Evolutionary conservation across 2,113 vertebrate species (phyloP).

Genomic region (Azemiops feae): DNA sequence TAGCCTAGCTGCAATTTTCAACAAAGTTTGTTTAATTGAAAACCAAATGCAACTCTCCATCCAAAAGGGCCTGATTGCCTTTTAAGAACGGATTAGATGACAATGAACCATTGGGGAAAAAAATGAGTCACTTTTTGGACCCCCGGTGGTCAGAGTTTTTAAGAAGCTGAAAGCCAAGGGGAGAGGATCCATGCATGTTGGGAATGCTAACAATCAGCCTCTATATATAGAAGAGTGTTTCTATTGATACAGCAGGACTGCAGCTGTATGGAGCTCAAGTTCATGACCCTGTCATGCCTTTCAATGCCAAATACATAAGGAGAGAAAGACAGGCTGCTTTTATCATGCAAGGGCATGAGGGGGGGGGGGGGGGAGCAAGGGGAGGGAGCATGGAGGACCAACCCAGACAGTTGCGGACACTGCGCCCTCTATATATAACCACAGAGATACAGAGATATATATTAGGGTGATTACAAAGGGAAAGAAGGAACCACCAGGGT

Average conservation of each 20-base stretch:
- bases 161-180: neutral
- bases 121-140: neutral
- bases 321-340: constrained; percentile 6
- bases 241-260: neutral
- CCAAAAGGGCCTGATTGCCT: neutral
- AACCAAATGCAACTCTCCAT: neutral
- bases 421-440: neutral
- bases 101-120: neutral
- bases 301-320: neutral
- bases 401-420: neutral
- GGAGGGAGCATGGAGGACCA: neutral
- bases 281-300: accelerated
- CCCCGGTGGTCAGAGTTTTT: neutral
- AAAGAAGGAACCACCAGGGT: neutral
- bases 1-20: neutral
- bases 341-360: neutral
- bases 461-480: neutral
- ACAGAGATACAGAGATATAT: neutral
- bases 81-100: neutral
- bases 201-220: neutral
- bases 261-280: neutral
- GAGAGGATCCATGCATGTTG: neutral
- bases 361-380: neutral
- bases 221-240: neutral
- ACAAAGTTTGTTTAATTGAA: neutral